Conservation (phyloP, 2,113 vertebrate species). For the Gorilla gorilla region DNA sequence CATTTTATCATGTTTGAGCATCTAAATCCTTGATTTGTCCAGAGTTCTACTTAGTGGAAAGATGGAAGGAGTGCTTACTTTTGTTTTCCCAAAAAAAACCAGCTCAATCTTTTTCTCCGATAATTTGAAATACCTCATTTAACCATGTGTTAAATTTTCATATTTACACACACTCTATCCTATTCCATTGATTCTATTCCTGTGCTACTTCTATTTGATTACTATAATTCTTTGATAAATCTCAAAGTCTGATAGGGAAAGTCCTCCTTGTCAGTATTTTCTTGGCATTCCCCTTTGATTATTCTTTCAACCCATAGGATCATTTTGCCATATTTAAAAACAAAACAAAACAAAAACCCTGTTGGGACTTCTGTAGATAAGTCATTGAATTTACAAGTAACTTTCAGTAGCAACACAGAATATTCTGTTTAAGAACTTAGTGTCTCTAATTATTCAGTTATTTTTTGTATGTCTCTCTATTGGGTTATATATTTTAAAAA, state of each 20-base stretch:
- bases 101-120: not conserved
- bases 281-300: not conserved
- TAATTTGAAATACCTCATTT: not conserved
- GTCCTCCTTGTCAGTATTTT: not conserved
- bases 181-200: not conserved
- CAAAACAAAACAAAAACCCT: not conserved
- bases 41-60: not conserved
- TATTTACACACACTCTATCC: not conserved
- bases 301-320: not conserved
- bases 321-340: constrained; percentile 3
- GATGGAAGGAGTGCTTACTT: not conserved
- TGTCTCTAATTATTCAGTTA: constrained; percentile 14
- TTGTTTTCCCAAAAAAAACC: not conserved
- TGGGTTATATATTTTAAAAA: not conserved
- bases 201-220: not conserved
- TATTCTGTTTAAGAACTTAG: constrained; percentile 1
- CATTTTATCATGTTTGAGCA: not conserved
- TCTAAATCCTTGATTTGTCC: not conserved
- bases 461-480: constrained; percentile 10
- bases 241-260: not conserved
- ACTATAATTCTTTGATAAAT: not conserved
- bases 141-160: not conserved
- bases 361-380: not conserved
- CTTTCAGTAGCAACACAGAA: not conserved
- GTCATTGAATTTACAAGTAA: not conserved